Evolutionary conservation across 92 coral and sea anemone species (phyloP).

Genomic region (Heteractis magnifica): DNA sequence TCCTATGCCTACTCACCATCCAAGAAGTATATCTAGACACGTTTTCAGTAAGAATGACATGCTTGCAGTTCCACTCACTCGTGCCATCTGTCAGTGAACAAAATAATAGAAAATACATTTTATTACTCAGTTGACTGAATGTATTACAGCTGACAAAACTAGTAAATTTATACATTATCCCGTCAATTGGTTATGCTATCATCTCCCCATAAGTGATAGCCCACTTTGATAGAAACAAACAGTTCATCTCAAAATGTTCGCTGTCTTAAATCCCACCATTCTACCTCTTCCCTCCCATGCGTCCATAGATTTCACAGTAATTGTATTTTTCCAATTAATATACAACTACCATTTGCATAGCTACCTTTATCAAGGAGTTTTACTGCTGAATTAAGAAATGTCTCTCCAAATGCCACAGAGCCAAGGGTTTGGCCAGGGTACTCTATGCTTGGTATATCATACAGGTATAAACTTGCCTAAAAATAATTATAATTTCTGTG

Average conservation of each 20-base stretch:
- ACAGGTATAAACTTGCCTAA: slow-evolving; percentile 63
- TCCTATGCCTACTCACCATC: slow-evolving; percentile 53
- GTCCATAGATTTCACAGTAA: not conserved
- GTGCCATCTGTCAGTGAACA: slow-evolving; percentile 35
- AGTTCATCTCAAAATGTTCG: no score
- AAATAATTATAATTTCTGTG: not conserved
- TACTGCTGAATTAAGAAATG: slow-evolving; percentile 73
- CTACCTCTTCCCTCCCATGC: no score
- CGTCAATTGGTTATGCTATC: no score
- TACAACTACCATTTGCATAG: not conserved
- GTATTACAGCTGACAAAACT: no score
- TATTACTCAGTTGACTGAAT: no score
- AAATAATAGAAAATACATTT: no score
- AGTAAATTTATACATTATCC: no score
- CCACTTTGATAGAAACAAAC: no score
- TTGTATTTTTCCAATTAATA: not conserved
- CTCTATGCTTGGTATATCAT: slow-evolving; percentile 83
- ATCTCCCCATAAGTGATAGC: no score
- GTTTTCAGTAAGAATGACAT: slow-evolving; percentile 63
- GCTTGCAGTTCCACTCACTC: slow-evolving; percentile 42
- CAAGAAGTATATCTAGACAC: slow-evolving; percentile 73
- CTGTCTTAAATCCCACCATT: no score
- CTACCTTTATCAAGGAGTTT: slow-evolving; percentile 58
- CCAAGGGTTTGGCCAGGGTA: slow-evolving; percentile 72
- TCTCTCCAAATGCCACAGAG: slow-evolving; percentile 82